Conservation (phyloP, 2,113 vertebrate species). For the Spermophilus dauricus region DNA sequence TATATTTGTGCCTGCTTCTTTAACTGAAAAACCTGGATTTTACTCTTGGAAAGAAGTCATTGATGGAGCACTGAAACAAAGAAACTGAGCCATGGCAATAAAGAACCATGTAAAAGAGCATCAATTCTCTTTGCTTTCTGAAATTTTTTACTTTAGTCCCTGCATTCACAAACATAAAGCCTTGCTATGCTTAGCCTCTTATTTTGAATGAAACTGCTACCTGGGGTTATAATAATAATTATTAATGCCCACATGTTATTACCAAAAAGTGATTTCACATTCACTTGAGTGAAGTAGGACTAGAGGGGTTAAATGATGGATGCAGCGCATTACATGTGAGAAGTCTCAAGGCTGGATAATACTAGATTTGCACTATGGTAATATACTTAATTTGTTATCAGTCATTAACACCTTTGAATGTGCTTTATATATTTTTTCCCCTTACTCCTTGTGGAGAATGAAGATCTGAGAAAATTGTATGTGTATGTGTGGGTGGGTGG, state of each 20-base stretch:
- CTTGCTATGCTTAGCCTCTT: background rate
- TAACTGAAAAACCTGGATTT: background rate
- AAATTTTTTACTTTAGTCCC: background rate
- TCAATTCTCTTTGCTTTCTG: background rate
- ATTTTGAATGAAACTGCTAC: slow-evolving; percentile 35
- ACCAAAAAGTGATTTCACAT: background rate
- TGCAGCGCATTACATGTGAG: background rate
- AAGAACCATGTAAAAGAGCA: background rate
- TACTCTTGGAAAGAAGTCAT: background rate
- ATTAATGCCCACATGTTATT: background rate
- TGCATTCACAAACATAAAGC: background rate
- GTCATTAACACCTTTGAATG: background rate
- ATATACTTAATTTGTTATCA: background rate
- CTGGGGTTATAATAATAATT: background rate
- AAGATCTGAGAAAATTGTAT: background rate
- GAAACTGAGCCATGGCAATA: background rate
- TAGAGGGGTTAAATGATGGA: background rate
- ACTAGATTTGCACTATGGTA: background rate
- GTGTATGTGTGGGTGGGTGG: no score
- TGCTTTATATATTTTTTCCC: slow-evolving; percentile 25
- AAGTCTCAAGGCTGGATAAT: background rate
- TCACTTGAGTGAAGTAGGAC: background rate
- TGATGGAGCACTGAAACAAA: background rate
- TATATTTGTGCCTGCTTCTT: background rate
- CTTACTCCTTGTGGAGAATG: background rate